Evolutionary conservation across 35 echinoderm and acorn worm species (phyloP).

Genomic region (Anneissia japonica): DNA sequence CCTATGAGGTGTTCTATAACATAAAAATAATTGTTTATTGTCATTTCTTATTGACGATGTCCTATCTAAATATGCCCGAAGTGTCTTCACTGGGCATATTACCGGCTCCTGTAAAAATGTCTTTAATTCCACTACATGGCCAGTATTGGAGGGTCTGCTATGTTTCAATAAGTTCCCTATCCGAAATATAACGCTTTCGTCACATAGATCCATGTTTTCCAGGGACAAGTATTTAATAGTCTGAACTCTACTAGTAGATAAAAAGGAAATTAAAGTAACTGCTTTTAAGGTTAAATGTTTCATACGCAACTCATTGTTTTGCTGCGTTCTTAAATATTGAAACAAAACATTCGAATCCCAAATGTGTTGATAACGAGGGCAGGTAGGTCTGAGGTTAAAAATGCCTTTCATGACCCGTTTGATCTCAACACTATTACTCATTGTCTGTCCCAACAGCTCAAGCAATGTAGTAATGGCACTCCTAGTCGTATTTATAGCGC

Average conservation of each 20-base stretch:
- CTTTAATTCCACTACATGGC: no score
- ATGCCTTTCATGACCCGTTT: conserved; percentile 15
- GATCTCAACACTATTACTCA: not conserved
- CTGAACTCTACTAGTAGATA: conserved; percentile 6
- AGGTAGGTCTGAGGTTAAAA: conserved; percentile 13
- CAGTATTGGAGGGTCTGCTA: no score
- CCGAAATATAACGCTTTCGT: not conserved
- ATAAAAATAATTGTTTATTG: no score
- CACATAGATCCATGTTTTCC: not conserved
- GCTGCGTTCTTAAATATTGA: conserved; percentile 13
- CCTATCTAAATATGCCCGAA: no score
- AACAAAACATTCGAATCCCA: conserved; percentile 22
- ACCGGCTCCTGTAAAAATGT: no score
- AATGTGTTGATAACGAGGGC: conserved; percentile 6
- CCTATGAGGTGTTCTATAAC: conserved; percentile 1
- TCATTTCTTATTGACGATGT: no score
- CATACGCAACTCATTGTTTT: no score
- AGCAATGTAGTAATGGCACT: conserved; percentile 12
- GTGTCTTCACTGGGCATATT: no score
- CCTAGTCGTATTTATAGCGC: conserved; percentile 15
- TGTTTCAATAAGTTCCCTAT: conserved; percentile 12
- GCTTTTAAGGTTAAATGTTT: no score
- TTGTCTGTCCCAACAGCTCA: not conserved
- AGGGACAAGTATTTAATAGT: conserved; percentile 1
- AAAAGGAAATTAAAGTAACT: not conserved